Evolutionary conservation across 2,888 invertebrate species (phyloP).

Genomic region (Acronicta leporina): DNA sequence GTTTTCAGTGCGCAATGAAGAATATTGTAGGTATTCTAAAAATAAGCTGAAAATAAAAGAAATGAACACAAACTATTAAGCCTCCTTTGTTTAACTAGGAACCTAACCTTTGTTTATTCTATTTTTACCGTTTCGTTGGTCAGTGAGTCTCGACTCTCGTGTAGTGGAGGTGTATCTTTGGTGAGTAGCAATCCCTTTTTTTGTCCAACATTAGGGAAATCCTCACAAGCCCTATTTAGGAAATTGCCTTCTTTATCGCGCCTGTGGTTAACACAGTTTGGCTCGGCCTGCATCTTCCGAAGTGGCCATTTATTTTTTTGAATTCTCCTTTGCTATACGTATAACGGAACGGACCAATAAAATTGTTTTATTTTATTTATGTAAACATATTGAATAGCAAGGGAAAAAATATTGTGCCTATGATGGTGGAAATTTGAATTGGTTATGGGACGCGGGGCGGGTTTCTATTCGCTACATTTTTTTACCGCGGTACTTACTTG

Average conservation of each 20-base stretch:
- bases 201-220: constrained; percentile 83
- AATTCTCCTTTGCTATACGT: constrained; percentile 64
- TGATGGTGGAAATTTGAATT: constrained; percentile 51
- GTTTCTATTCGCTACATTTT: constrained; percentile 51
- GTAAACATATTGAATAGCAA: constrained; percentile 58
- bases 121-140: constrained; percentile 34
- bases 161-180: constrained; percentile 63
- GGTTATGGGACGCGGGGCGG: constrained; percentile 47
- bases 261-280: constrained; percentile 74
- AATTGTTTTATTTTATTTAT: constrained; percentile 49
- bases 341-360: constrained; percentile 56
- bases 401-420: constrained; percentile 34
- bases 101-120: no score
- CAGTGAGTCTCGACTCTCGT: constrained; percentile 51
- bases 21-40: no score
- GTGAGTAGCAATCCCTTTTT: constrained; percentile 78
- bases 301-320: constrained; percentile 59
- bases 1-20: no score
- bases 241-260: constrained; percentile 84
- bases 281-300: constrained; percentile 63
- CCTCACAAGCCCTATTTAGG: constrained; percentile 83
- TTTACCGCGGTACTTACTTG: constrained; percentile 50
- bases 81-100: no score
- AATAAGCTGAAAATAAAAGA: no score
- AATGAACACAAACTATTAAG: no score